Conservation (phyloP, 2,888 invertebrate species). For the Cybosia mesomella region DNA sequence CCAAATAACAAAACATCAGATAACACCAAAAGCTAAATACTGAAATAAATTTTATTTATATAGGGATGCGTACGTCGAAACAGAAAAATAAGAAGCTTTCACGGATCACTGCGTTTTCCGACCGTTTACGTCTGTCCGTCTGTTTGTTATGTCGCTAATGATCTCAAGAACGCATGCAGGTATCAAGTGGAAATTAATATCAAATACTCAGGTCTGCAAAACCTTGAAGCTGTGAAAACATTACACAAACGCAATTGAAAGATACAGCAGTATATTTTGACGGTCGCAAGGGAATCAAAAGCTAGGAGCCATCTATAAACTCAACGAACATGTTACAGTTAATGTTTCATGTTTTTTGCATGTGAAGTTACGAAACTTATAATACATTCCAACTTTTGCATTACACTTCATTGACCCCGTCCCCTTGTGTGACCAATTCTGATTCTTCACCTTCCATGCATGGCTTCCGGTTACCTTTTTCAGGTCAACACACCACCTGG, state of each 20-base stretch:
- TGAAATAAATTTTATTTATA: constrained; percentile 31
- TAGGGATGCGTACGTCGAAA: background rate
- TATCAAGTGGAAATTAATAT: background rate
- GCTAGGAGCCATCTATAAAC: no score
- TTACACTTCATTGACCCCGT: no score
- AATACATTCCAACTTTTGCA: no score
- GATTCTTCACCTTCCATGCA: no score
- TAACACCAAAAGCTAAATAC: background rate
- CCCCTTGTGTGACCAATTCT: no score
- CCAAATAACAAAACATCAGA: background rate
- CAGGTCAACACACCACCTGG: no score
- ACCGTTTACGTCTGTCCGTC: no score
- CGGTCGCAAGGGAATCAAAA: no score
- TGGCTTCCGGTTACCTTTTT: no score
- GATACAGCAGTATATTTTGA: background rate
- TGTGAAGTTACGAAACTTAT: background rate
- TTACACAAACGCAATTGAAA: background rate
- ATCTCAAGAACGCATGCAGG: background rate
- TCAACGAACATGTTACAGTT: background rate
- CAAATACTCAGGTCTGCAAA: background rate
- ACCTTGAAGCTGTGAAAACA: background rate
- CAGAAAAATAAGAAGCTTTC: no score
- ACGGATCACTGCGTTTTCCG: no score
- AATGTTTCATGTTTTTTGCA: background rate
- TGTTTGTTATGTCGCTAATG: background rate